phyloP scores from a whole-genome alignment of 2,113 vertebrate genomes.

The Xiphorhynchus elegans region DNA sequence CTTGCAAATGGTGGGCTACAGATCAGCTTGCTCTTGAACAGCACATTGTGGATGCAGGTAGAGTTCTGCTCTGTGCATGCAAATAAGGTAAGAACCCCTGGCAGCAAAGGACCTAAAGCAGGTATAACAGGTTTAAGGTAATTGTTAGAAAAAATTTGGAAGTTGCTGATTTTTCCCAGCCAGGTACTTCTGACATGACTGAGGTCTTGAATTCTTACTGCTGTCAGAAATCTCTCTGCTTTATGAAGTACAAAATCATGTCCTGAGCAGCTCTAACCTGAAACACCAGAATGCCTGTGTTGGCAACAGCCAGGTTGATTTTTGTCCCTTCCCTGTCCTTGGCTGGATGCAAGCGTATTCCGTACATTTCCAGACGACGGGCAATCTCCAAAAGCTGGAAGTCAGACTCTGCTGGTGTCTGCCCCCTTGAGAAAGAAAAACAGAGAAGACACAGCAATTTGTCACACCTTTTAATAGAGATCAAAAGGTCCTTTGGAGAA shows the following conservation, averaged over 20 bases:
- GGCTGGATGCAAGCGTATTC: slow-evolving; percentile 91
- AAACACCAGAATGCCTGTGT: slow-evolving; percentile 95
- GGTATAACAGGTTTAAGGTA: neutral
- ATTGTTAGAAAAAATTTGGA: neutral
- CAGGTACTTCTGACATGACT: neutral
- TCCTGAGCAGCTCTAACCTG: slow-evolving; percentile 81
- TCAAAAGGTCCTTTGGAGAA: slow-evolving; percentile 39
- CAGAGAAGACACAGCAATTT: slow-evolving; percentile 38
- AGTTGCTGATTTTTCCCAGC: neutral
- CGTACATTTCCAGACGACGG: slow-evolving; percentile 93
- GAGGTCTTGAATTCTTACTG: neutral
- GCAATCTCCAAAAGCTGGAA: slow-evolving; percentile 94
- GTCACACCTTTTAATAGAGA: slow-evolving; percentile 50
- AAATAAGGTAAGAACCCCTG: neutral
- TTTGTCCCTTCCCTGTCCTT: slow-evolving; percentile 95
- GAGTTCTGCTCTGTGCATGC: neutral
- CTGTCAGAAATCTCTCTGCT: neutral
- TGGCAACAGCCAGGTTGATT: slow-evolving; percentile 91
- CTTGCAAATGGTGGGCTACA: neutral
- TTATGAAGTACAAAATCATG: neutral
- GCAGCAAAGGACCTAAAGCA: neutral
- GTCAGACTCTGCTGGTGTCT: slow-evolving; percentile 95
- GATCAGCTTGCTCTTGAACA: neutral
- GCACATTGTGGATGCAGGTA: neutral
- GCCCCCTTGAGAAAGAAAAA: slow-evolving; percentile 82